These are phyloP conservation scores for Erebia ligea DNA, from an alignment of 2,888 invertebrate genomes.

Conservation along the genomic window DNA sequence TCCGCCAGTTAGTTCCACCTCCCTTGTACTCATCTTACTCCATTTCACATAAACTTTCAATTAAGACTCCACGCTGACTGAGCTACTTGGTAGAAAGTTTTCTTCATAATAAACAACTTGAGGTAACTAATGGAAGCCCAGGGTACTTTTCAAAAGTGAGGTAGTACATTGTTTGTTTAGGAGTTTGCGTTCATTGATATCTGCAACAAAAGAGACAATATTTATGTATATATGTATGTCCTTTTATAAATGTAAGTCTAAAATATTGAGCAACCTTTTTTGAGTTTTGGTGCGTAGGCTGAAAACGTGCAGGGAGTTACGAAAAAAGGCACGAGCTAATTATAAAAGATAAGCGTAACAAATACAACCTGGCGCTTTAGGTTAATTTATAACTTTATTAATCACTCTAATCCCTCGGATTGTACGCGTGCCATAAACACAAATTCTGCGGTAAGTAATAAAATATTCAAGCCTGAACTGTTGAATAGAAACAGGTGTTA, in stretches of 20 bases:
- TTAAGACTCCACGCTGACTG: slow-evolving; percentile 29
- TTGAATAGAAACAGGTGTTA: too few species aligned
- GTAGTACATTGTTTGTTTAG: slow-evolving; percentile 19
- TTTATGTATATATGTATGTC: background rate
- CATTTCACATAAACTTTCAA: slow-evolving; percentile 52
- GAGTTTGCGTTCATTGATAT: slow-evolving; percentile 13
- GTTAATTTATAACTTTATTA: slow-evolving; percentile 8
- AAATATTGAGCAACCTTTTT: too few species aligned
- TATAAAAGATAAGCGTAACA: background rate
- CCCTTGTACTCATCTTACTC: slow-evolving; percentile 85
- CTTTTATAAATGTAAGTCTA: too few species aligned
- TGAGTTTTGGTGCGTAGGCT: background rate
- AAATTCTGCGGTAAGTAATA: background rate
- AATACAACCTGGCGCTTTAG: background rate
- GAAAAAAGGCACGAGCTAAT: background rate
- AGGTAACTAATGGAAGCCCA: slow-evolving; percentile 42
- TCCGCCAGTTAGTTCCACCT: slow-evolving; percentile 90
- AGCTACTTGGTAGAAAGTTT: slow-evolving; percentile 26
- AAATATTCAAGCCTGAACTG: background rate
- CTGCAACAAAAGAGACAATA: slow-evolving; percentile 33
- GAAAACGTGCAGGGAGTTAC: background rate
- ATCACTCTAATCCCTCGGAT: background rate
- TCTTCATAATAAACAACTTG: slow-evolving; percentile 47
- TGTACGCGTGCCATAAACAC: background rate
- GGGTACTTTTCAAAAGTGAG: slow-evolving; percentile 39